Percentiles rank a stretch among this genome's conserved stretches.
Evolutionary conservation across 2,888 invertebrate species (phyloP).

Genomic region (Brenthis ino): DNA sequence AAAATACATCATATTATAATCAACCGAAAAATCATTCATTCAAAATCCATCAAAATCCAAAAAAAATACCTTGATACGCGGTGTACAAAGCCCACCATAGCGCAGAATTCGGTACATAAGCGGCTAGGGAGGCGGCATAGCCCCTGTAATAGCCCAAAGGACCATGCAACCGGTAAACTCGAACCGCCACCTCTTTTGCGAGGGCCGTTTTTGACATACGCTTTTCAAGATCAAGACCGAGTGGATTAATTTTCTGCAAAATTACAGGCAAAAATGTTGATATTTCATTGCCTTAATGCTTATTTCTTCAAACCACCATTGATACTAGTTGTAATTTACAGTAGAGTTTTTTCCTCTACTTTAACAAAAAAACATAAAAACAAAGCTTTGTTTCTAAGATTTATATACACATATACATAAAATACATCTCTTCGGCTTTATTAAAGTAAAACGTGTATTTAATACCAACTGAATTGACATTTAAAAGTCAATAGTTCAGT

Average conservation of each 20-base stretch:
- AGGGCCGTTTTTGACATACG: constrained; percentile 85
- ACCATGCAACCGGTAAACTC: constrained; percentile 92
- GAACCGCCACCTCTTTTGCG: constrained; percentile 87
- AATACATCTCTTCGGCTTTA: too few relatives aligned
- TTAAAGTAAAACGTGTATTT: background rate
- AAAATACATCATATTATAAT: too few relatives aligned
- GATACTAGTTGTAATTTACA: background rate
- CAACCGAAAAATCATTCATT: background rate
- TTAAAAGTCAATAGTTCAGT: too few relatives aligned
- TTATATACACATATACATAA: too few relatives aligned
- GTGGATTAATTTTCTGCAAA: constrained; percentile 85
- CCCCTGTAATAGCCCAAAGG: constrained; percentile 95
- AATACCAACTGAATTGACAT: background rate
- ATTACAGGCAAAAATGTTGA: background rate
- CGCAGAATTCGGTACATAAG: constrained; percentile 98
- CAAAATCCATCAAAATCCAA: constrained; percentile 7
- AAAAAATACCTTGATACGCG: constrained; percentile 90
- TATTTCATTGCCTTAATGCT: background rate
- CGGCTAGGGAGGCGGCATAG: constrained; percentile 94
- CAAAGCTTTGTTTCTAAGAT: too few relatives aligned
- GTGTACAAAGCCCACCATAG: constrained; percentile 99
- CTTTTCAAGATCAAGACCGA: constrained; percentile 86
- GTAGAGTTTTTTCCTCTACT: background rate
- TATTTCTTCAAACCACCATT: background rate
- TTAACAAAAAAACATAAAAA: too few relatives aligned